Evolutionary conservation across 2,797 vertebrate genomes (phyloP).

Genomic region (Peromyscus melanophrys): DNA sequence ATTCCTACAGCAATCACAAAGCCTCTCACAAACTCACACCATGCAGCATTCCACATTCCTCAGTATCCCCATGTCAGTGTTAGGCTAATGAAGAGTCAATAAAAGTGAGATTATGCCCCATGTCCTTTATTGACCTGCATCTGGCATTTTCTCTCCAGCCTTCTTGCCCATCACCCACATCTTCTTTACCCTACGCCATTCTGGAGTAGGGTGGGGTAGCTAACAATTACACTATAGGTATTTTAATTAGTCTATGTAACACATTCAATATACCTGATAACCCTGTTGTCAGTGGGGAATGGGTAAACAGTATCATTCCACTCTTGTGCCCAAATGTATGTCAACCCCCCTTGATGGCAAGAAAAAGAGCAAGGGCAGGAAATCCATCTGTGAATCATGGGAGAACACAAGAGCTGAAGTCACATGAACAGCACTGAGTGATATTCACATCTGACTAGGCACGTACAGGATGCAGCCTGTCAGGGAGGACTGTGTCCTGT

Average conservation of each 20-base stretch:
- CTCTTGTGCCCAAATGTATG: too few species aligned
- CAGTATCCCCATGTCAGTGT: neutral
- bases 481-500: too few species aligned
- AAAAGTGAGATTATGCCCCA: neutral
- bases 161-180: neutral
- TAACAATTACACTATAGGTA: fast-evolving
- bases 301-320: too few species aligned
- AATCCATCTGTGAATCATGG: too few species aligned
- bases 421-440: too few species aligned
- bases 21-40: fast-evolving
- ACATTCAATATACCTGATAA: neutral
- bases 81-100: neutral
- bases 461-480: too few species aligned
- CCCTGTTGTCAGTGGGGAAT: neutral
- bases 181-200: neutral
- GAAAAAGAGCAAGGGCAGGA: too few species aligned
- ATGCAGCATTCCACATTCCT: fast-evolving
- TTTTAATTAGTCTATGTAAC: neutral
- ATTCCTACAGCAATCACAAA: fast-evolving
- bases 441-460: too few species aligned
- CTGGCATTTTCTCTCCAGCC: neutral
- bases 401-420: too few species aligned
- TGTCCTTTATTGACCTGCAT: neutral
- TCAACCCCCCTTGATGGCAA: too few species aligned
- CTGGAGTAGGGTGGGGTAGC: neutral